Conservation (phyloP, 2,113 vertebrate species). For the Atrichornis clamosus region DNA sequence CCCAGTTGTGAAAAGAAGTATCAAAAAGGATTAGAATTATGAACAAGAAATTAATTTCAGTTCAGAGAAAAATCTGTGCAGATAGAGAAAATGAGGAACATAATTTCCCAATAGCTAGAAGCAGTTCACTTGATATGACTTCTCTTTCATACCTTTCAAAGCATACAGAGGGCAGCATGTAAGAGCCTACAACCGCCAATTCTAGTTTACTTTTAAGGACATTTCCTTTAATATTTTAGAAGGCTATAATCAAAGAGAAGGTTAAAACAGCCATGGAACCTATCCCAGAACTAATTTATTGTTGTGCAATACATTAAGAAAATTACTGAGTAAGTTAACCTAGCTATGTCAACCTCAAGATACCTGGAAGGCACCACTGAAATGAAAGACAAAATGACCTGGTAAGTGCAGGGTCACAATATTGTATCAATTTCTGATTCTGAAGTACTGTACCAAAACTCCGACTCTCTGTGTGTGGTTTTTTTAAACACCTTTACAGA, state of each 20-base stretch:
- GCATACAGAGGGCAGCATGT: not conserved
- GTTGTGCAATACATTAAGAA: not conserved
- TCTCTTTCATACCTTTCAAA: not conserved
- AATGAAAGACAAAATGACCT: not conserved
- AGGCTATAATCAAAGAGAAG: not conserved
- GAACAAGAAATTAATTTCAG: not conserved
- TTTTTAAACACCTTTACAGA: not conserved
- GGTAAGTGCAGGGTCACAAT: not conserved
- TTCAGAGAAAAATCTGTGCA: not conserved
- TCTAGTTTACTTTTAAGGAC: not conserved
- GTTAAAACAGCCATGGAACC: not conserved
- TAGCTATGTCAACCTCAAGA: not conserved
- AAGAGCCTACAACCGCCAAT: not conserved
- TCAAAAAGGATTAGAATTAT: not conserved
- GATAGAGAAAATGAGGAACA: not conserved
- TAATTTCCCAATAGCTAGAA: not conserved
- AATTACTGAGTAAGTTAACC: not conserved
- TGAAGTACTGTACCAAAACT: not conserved
- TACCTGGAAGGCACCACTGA: not conserved
- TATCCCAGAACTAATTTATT: not conserved
- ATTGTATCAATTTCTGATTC: not conserved
- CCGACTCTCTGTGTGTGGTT: not conserved
- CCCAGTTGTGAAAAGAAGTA: not conserved
- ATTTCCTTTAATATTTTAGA: not conserved
- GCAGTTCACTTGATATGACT: not conserved